Base-by-base conservation (phyloP, 2,113 vertebrate species). In the Poeciliopsis occidentalis region DNA sequence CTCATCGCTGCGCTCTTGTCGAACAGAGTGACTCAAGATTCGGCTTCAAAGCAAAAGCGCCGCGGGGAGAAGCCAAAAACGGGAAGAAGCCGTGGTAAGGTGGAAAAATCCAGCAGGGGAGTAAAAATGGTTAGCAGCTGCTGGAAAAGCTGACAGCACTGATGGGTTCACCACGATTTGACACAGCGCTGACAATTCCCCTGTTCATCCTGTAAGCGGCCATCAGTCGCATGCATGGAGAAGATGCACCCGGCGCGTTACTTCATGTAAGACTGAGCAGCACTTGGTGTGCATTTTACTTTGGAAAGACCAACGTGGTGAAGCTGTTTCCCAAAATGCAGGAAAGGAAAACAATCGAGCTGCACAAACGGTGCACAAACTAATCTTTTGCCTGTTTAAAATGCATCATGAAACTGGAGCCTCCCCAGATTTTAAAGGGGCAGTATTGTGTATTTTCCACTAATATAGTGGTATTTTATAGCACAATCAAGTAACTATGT, bases 21-120 rank as follows among this genome's bases (percentile, higher is more conserved):
- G 78, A 77, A 71, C 41, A 5, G 10, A 71, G 31, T 84, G 87
- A 90, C 74, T 89, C 83, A 87, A 78, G 67, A 73, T 31, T 22
- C 73, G 75, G 73, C 69, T 81, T 79, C 69, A 74, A 80, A 79
- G 78, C 57, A 8, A 78, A 10, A 22, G 15, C 68, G 24, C 67
- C 69, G 76, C 57, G 39, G 26, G 22, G 41, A 62, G 76, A 63
- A 83, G 78, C 69, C 37, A 57, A 68, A 41, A 63, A 37, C 34
- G 41, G n/a, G 69, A 41, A 22, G 37, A 72, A 69, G 74, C 27
- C 37, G 62, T 66, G 39, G 64, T 41, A 62, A 73, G 71, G 41
- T 71, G 78, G 63, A 79, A 64, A 39, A 65, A 83, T 78, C 77
- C 67, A 78, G 60, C 6, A 27, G 78, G 62, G 29, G 76, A 85